Base-by-base conservation (phyloP, 2,797 vertebrate genomes). In the Arnoldichthys spilopterus region DNA sequence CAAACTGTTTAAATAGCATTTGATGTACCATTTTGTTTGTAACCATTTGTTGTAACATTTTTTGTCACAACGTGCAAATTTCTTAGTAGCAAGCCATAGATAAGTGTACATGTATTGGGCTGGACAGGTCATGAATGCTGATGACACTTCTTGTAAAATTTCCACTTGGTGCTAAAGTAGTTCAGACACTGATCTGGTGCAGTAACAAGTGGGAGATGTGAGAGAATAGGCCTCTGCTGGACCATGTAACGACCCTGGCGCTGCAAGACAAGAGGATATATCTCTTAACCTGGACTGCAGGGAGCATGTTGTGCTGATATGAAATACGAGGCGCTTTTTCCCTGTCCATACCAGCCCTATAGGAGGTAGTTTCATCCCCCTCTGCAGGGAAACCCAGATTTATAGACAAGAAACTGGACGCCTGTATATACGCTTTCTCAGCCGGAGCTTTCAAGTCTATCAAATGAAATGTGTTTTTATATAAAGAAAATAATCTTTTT, bases 361-460 rank as follows among this genome's bases (percentile, higher is more conserved):
- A 88, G 91, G 90, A 91, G 87, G 88, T 84, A 86, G 88, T 88
- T 91, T 92, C 89, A 92, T 91, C 90, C 87, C 91, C 85, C 91
- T 89, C 92, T 86, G 86, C 88, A 88, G 91, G 89, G 86, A 86
- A 71, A 34, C 40, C 20, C 83, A 88, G 93, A 94, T 94, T 93
- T 93, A 93, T 92, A 88, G 86, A 87, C 73, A 80, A 88, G 89
- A 90, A 92, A 92, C 84, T 72, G 68, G 81, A 91, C 7, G 70
- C 89, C 85, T 91, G 85, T 82, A 83, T 90, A 87, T 87, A 88
- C 67, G 82, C 85, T 89, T 83, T 87, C 56, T 84, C 76, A 82
- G 56, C 56, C 75, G 76, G 77, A 63, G 53, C 59, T 85, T 51
- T 30, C 62, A 59, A 70, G 59, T 77, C 58, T 74, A 77, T 87